Evolutionary conservation across 2,888 invertebrate species (phyloP).

Genomic region (Polydesmus complanatus): DNA sequence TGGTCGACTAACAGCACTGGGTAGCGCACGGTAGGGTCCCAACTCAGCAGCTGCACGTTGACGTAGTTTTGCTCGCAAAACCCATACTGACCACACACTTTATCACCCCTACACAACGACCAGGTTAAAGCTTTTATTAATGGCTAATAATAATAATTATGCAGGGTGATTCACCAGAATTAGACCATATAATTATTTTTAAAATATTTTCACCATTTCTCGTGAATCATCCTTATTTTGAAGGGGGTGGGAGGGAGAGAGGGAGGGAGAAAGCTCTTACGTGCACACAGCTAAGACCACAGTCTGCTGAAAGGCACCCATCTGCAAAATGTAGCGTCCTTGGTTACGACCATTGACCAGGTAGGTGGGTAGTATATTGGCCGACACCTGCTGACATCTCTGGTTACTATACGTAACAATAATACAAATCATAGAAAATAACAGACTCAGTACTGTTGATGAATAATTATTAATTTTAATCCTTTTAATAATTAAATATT

Average conservation of each 20-base stretch:
- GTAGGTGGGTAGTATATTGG: neutral
- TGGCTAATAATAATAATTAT: neutral
- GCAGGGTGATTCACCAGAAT: neutral
- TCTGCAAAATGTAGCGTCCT: conserved; percentile 12
- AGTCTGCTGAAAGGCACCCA: neutral
- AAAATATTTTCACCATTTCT: neutral
- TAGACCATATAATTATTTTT: neutral
- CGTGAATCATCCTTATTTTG: neutral
- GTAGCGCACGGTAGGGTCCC: neutral
- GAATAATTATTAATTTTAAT: too few relatives aligned
- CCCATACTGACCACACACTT: conserved; percentile 6
- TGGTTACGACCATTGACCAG: conserved; percentile 2
- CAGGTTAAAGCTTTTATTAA: neutral
- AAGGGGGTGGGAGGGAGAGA: neutral
- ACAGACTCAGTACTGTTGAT: too few relatives aligned
- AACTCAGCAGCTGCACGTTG: conserved; percentile 10
- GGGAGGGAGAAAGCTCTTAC: too few relatives aligned
- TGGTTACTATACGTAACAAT: too few relatives aligned
- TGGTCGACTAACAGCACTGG: neutral
- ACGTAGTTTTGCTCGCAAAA: conserved; percentile 8
- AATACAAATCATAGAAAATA: too few relatives aligned
- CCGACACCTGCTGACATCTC: conserved; percentile 9
- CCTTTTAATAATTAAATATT: too few relatives aligned
- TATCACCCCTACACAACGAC: neutral
- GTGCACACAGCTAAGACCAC: conserved; percentile 11